Conservation (phyloP, 2,113 vertebrate species). For the Peromyscus leucopus region DNA sequence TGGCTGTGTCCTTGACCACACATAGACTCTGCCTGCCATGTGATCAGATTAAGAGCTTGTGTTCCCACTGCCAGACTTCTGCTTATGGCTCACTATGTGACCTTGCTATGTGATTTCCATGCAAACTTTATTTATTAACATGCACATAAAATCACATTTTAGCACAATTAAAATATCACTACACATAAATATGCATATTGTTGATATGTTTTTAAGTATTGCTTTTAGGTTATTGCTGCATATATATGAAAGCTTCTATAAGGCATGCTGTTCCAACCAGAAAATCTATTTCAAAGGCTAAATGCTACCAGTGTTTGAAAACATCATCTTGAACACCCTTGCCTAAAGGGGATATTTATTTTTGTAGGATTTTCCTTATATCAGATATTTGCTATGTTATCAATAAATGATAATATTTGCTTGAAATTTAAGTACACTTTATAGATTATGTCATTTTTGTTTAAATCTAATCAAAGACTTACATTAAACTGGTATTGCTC, state of each 20-base stretch:
- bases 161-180: too few species aligned
- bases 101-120: too few species aligned
- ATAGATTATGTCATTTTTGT: neutral
- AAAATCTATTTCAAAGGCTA: neutral
- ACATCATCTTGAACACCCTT: neutral
- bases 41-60: too few species aligned
- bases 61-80: too few species aligned
- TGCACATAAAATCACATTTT: too few species aligned
- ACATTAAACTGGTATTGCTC: neutral
- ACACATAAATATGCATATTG: neutral
- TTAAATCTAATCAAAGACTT: neutral
- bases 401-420: neutral
- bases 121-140: too few species aligned
- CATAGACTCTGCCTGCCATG: too few species aligned
- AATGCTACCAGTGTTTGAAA: neutral
- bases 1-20: too few species aligned
- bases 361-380: neutral
- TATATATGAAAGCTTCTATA: neutral
- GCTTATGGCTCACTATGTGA: too few species aligned
- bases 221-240: neutral
- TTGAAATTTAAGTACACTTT: neutral
- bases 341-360: neutral
- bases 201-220: neutral
- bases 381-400: neutral
- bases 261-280: too few species aligned